Evolutionary conservation across 2,113 vertebrate species (phyloP), one percentile per base, ranked within the genome.

Genomic region (Arothron firmamentum): DNA sequence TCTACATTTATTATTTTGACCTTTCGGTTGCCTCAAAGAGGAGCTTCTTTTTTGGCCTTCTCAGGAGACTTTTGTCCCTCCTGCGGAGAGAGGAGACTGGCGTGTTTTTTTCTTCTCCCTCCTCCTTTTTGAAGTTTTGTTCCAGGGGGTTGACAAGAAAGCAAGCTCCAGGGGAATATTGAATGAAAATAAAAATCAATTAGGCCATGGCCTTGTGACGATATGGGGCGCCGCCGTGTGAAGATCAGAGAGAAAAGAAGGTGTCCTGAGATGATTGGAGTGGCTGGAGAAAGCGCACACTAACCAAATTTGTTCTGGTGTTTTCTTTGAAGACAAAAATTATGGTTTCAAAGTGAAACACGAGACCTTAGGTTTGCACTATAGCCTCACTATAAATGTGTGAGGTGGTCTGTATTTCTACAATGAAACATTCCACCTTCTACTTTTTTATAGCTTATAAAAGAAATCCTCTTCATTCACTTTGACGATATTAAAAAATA

Each of bases 1-100:
- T 87, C 89, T 91, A 93, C 92, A 93, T 93, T 93, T 93, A 93
- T 93, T 93, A 92, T 92, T 93, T 93, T 92, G 92, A 93, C 92
- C 92, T 93, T 89, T 91, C 81, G 82, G 85, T 85, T 83, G 86
- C 88, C 88, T 90, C 90, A 90, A 90, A 92, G 88, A 77, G 67
- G 76, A 80, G 80, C 80, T 71, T 78, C 82, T 85, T 84, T 38
- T 38, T 87, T 81, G 75, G 55, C 65, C 72, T 66, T 82, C 78
- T 80, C 75, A 68, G 85, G 62, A 78, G 84, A 88, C 86, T 88
- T 92, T 90, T 90, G 90, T 90, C 83, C 73, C 55, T 77, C 67
- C 80, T 46, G 74, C 74, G 21, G 84, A 85, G 86, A 65, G 82
- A 81, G 77, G 82, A 85, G 86, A 86, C 66, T 42, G 42, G 60